Evolutionary conservation across 2,888 invertebrate species (phyloP).

Genomic region (Tridacna crocea): DNA sequence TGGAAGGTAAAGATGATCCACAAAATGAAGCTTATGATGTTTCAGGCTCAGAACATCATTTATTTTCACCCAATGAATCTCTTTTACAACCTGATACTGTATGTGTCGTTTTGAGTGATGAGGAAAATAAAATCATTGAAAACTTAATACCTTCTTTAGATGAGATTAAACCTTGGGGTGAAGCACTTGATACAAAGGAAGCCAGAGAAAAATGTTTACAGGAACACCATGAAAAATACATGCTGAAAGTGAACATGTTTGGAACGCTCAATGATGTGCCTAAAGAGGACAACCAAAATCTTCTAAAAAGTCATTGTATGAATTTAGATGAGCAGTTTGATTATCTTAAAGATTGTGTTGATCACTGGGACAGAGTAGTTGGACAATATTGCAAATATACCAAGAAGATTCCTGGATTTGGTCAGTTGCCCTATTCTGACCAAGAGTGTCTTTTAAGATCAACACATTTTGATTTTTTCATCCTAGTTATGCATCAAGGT

Average conservation of each 20-base stretch:
- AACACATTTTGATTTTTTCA: slow-evolving; percentile 49
- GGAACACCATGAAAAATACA: slow-evolving; percentile 50
- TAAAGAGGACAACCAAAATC: slow-evolving; percentile 39
- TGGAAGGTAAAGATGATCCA: slow-evolving; percentile 34
- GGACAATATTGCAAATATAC: slow-evolving; percentile 50
- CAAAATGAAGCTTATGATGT: not conserved
- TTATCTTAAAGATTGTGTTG: slow-evolving; percentile 23
- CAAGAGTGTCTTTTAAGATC: slow-evolving; percentile 49
- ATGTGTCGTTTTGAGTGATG: not conserved
- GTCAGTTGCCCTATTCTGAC: slow-evolving; percentile 34
- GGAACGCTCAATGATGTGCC: slow-evolving; percentile 38
- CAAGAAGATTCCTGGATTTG: slow-evolving; percentile 51
- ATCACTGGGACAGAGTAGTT: slow-evolving; percentile 29
- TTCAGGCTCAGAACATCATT: too few species aligned
- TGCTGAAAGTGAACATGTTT: slow-evolving; percentile 38
- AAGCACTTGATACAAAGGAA: slow-evolving; percentile 24
- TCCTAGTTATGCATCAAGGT: slow-evolving; percentile 35
- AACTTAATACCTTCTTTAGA: slow-evolving; percentile 36
- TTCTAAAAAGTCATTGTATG: slow-evolving; percentile 44
- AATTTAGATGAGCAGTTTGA: slow-evolving; percentile 51
- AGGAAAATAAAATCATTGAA: slow-evolving; percentile 9
- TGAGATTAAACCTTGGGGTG: slow-evolving; percentile 46
- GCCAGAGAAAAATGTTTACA: slow-evolving; percentile 22
- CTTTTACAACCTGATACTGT: not conserved
- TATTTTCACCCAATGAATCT: not conserved